phyloP scores from a whole-genome alignment of 2,113 vertebrate genomes.

The Martes martes region DNA sequence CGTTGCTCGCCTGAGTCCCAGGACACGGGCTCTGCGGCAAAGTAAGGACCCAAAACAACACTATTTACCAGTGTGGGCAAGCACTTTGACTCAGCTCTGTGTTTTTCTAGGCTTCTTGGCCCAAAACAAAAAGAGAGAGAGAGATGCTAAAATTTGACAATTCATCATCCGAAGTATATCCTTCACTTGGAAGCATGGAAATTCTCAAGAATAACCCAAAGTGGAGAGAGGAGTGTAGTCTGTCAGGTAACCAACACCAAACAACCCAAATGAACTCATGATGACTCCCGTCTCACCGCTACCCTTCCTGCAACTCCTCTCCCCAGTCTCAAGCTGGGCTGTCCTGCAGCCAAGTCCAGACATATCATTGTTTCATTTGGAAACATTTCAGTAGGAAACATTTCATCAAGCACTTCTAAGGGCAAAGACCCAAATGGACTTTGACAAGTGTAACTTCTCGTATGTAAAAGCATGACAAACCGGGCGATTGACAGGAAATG shows the following conservation, averaged over 20 bases:
- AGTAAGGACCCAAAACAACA: neutral
- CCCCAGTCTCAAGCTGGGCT: neutral
- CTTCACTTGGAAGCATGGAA: neutral
- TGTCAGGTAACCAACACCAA: neutral
- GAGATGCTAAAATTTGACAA: neutral
- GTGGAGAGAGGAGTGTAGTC: neutral
- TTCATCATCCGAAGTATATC: neutral
- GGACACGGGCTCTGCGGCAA: neutral
- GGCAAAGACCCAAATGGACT: neutral
- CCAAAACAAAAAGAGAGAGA: neutral
- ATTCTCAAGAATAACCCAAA: neutral
- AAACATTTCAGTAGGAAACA: neutral
- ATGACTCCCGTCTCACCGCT: neutral
- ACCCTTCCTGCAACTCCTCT: too few relatives aligned
- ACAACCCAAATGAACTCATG: neutral
- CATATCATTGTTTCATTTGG: neutral
- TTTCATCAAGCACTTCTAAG: neutral
- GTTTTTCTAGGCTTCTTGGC: neutral
- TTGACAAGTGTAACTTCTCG: neutral
- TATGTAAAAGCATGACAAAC: neutral
- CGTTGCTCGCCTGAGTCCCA: rapidly evolving
- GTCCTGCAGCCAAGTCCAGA: neutral
- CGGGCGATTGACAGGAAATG: neutral
- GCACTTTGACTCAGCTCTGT: neutral
- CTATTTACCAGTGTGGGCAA: neutral